Conservation (phyloP, 2,113 vertebrate genomes). For the Phylloscopus trochilus region DNA sequence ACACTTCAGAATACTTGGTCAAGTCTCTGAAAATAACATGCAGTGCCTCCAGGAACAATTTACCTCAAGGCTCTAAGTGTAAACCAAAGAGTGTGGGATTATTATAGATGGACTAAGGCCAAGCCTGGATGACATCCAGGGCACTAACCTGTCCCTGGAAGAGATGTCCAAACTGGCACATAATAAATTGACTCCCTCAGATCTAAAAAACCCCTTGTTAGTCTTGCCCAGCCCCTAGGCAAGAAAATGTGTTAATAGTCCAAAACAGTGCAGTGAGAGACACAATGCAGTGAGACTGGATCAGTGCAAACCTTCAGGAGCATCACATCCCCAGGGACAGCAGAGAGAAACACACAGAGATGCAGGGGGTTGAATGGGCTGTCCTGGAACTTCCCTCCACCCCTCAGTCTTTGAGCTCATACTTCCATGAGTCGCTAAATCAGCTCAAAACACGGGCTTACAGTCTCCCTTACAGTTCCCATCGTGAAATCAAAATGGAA, state of each 20-base stretch:
- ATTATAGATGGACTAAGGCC: not conserved
- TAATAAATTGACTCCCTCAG: not conserved
- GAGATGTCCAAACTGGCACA: not conserved
- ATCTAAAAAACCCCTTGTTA: not conserved
- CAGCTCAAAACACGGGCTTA: not conserved
- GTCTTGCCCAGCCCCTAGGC: not conserved
- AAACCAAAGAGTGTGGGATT: not conserved
- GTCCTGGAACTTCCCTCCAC: not conserved
- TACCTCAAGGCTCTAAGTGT: not conserved
- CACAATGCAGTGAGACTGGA: not conserved
- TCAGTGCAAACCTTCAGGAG: not conserved
- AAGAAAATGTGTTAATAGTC: not conserved
- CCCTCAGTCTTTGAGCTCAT: not conserved
- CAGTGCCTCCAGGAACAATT: not conserved
- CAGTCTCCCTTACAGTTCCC: not conserved
- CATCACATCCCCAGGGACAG: not conserved
- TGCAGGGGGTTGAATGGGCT: not conserved
- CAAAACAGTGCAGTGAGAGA: not conserved
- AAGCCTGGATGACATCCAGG: not conserved
- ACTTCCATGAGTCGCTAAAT: not conserved
- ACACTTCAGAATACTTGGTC: not conserved
- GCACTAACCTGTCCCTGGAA: constrained; percentile 11
- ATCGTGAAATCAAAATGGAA: not conserved
- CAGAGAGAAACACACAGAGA: not conserved
- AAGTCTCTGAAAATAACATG: not conserved